Conservation (phyloP, 2,797 vertebrate species). For the Eupleurogrammus muticus region DNA sequence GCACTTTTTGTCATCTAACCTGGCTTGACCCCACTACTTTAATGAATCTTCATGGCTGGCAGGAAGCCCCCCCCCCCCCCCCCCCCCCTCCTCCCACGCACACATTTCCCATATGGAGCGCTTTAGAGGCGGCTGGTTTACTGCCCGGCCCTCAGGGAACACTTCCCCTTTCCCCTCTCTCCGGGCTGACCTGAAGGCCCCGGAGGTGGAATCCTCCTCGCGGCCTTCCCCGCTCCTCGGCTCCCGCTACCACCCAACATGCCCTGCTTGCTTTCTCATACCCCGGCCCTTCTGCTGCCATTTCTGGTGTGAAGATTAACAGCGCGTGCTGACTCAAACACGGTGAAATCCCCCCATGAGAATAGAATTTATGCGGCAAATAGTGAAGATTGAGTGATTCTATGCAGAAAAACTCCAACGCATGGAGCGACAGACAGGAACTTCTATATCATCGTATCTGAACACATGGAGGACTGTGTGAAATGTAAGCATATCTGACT, state of each 20-base stretch:
- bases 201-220: constrained; percentile 63
- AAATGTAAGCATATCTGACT: constrained; percentile 57
- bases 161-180: constrained; percentile 65
- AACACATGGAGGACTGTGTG: constrained; percentile 47
- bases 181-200: constrained; percentile 47
- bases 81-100: constrained; percentile 60
- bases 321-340: constrained; percentile 28
- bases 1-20: constrained; percentile 52
- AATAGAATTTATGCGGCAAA: constrained; percentile 29
- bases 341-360: constrained; percentile 16
- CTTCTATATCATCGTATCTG: constrained; percentile 34
- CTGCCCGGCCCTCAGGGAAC: constrained; percentile 67
- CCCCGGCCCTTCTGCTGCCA: constrained; percentile 46
- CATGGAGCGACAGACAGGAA: constrained; percentile 27
- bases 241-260: constrained; percentile 55
- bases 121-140: constrained; percentile 81
- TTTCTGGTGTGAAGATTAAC: constrained; percentile 42
- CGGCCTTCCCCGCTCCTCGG: constrained; percentile 68
- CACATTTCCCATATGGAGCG: constrained; percentile 82
- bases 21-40: constrained; percentile 53
- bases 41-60: constrained; percentile 56
- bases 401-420: constrained; percentile 34
- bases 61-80: constrained; percentile 72
- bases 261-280: constrained; percentile 46
- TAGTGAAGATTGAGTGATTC: constrained; percentile 25